Conservation (phyloP, 2,888 invertebrate genomes). For the Halictus quadricinctus region DNA sequence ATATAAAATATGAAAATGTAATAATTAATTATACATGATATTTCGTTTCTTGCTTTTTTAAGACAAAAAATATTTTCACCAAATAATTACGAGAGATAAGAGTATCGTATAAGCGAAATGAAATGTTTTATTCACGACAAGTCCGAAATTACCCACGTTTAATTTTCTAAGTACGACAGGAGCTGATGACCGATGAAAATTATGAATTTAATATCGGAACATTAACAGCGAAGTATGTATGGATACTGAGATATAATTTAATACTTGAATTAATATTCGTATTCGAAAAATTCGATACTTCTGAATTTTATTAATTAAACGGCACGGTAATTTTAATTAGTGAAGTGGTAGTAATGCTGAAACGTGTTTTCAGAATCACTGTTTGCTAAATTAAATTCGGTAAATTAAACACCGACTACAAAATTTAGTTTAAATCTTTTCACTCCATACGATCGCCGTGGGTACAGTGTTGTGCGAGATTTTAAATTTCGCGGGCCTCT, state of each 20-base stretch:
- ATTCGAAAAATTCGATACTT: conserved; percentile 20
- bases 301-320: neutral
- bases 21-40: neutral
- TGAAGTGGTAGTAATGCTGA: neutral
- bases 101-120: neutral
- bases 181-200: neutral
- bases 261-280: neutral
- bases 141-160: neutral
- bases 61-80: neutral
- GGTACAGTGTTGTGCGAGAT: neutral
- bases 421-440: neutral
- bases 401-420: neutral
- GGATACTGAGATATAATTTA: conserved; percentile 1
- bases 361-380: neutral
- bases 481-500: conserved; percentile 28
- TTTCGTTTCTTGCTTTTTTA: neutral
- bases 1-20: no score
- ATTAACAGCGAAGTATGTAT: neutral
- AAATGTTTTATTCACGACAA: neutral
- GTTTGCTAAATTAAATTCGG: conserved; percentile 12
- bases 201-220: conserved; percentile 13
- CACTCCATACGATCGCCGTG: neutral
- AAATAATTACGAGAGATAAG: neutral
- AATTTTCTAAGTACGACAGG: neutral
- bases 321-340: conserved; percentile 19